phyloP scores from a whole-genome alignment of 2,888 invertebrate genomes.

The Meganola albula region DNA sequence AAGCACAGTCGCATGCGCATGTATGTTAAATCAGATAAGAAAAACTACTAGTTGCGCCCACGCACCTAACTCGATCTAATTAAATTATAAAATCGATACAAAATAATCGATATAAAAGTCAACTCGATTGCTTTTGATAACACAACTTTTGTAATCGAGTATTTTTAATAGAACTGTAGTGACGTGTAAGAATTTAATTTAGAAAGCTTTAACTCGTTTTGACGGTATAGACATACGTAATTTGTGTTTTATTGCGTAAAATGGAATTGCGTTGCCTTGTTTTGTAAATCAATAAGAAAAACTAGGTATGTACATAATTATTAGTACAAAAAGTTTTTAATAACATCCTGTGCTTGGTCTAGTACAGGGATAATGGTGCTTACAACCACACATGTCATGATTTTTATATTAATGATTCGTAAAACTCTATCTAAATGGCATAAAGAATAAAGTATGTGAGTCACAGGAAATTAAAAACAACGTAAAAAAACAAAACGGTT shows the following conservation, averaged over 20 bases:
- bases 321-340: too few species aligned
- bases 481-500: slow-evolving; percentile 16
- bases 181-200: slow-evolving; percentile 12
- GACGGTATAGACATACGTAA: neutral
- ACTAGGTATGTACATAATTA: too few species aligned
- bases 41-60: slow-evolving; percentile 39
- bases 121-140: slow-evolving; percentile 33
- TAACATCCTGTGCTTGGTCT: too few species aligned
- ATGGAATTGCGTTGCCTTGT: neutral
- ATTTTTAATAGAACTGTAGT: slow-evolving; percentile 6
- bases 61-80: slow-evolving; percentile 47
- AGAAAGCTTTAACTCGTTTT: slow-evolving; percentile 13
- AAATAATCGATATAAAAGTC: too few species aligned
- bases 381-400: too few species aligned
- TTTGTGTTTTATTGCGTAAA: neutral
- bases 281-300: too few species aligned
- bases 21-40: slow-evolving; percentile 26
- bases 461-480: too few species aligned
- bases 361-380: too few species aligned
- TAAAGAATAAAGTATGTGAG: too few species aligned
- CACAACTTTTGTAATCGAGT: slow-evolving; percentile 14
- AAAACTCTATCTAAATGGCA: too few species aligned
- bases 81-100: slow-evolving; percentile 55
- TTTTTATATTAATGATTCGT: too few species aligned
- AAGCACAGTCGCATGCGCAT: slow-evolving; percentile 13